A percentile compares a stretch with the other conserved stretches of the same genome.
These are phyloP conservation scores for Acanthaster planci DNA, from an alignment of 35 echinoderm and acorn worm species.

Conservation along the genomic window DNA sequence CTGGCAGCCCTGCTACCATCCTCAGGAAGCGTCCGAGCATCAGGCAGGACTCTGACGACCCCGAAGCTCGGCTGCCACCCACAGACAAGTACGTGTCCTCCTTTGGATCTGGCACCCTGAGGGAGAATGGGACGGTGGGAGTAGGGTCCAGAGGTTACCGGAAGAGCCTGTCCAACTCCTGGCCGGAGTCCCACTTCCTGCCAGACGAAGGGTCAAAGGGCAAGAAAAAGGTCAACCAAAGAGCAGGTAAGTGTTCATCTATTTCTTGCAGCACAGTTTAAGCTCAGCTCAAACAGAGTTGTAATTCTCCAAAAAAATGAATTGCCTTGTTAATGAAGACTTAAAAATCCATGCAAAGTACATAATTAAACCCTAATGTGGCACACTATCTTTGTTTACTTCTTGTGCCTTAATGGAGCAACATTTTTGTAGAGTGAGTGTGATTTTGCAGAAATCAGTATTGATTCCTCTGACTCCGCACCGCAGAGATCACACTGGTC, in stretches of 20 bases:
- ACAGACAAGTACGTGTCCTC: conserved; percentile 32
- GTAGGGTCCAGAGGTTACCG: conserved; percentile 1
- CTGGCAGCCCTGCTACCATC: conserved; percentile 57
- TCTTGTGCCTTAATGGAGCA: neutral
- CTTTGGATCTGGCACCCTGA: conserved; percentile 13
- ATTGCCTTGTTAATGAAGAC: too few species aligned
- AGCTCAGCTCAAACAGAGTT: too few species aligned
- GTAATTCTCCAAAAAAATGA: too few species aligned
- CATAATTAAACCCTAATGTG: neutral
- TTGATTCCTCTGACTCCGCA: too few species aligned
- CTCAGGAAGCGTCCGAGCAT: conserved; percentile 37
- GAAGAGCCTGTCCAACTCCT: conserved; percentile 60
- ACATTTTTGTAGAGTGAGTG: too few species aligned
- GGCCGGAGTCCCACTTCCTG: conserved; percentile 37
- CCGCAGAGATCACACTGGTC: too few species aligned
- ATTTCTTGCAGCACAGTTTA: too few species aligned
- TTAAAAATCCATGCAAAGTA: too few species aligned
- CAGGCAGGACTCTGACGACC: conserved; percentile 40
- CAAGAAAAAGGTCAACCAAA: conserved; percentile 41
- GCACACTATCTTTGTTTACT: too few species aligned
- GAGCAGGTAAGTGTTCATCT: conserved; percentile 19
- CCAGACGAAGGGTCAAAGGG: conserved; percentile 32
- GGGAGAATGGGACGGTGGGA: neutral
- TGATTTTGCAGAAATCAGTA: too few species aligned
- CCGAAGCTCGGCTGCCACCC: neutral